A percentile compares a stretch with the other conserved stretches of the same genome.
These are phyloP conservation scores for Nasua narica DNA, from an alignment of 2,797 vertebrate genomes.

Conservation along the genomic window DNA sequence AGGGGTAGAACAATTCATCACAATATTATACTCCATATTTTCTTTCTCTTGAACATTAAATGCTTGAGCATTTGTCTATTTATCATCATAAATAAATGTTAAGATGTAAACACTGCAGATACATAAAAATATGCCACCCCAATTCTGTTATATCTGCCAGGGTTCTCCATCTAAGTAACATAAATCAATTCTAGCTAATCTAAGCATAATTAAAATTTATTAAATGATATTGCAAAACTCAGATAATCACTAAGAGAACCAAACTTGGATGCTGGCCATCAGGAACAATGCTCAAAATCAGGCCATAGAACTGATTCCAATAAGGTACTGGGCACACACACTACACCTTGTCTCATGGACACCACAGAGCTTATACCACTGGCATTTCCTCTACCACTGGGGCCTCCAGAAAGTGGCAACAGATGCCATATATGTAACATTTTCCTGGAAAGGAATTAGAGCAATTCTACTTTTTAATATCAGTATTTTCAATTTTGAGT, in stretches of 20 bases:
- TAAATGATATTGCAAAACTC: not conserved
- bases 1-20: not conserved
- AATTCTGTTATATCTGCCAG: not conserved
- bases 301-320: not conserved
- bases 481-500: not conserved
- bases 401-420: not conserved
- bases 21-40: not conserved
- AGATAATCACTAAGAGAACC: not conserved
- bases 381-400: not conserved
- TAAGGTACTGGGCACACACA: not conserved
- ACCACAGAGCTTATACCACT: not conserved
- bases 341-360: no score
- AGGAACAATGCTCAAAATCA: not conserved
- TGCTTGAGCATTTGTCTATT: not conserved
- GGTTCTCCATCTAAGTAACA: not conserved
- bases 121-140: not conserved
- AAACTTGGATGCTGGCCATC: not conserved
- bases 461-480: not conserved
- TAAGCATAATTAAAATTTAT: not conserved
- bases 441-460: not conserved
- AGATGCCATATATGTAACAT: not conserved
- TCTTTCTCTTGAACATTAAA: not conserved
- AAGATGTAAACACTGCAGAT: not conserved
- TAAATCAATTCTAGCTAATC: not conserved
- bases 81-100: not conserved